Conservation (phyloP, 2,888 invertebrate species). For the Melanotus villosus region DNA sequence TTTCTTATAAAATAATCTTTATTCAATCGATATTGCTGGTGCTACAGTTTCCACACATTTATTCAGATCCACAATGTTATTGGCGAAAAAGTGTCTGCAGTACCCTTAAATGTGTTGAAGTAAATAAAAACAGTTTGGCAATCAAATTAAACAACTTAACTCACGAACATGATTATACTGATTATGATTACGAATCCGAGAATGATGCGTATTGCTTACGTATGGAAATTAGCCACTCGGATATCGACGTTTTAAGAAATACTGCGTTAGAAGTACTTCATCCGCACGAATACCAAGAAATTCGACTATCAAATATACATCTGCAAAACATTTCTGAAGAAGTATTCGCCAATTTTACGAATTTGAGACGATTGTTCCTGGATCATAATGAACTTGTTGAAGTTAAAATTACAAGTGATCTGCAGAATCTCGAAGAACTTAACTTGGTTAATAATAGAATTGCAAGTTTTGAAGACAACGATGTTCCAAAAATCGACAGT, state of each 20-base stretch:
- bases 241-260: neutral
- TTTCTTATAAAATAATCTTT: no score
- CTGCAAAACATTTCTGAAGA: neutral
- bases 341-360: conserved; percentile 6
- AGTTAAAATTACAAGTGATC: neutral
- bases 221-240: conserved; percentile 18
- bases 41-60: no score
- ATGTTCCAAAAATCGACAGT: conserved; percentile 3
- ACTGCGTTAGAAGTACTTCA: neutral
- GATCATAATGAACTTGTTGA: conserved; percentile 14
- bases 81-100: conserved; percentile 8
- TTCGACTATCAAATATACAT: conserved; percentile 4
- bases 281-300: conserved; percentile 12
- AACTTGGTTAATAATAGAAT: conserved; percentile 16
- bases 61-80: conserved; percentile 3
- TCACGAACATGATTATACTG: conserved; percentile 9
- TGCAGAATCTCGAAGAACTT: conserved; percentile 5
- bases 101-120: conserved; percentile 25
- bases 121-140: neutral
- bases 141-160: neutral
- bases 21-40: no score
- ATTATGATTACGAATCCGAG: neutral
- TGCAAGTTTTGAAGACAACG: neutral
- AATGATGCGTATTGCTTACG: neutral
- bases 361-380: conserved; percentile 5